A percentile compares a stretch with the other conserved stretches of the same genome.
phyloP scores from a whole-genome alignment of 2,797 vertebrate species.

The Anas bernieri region DNA sequence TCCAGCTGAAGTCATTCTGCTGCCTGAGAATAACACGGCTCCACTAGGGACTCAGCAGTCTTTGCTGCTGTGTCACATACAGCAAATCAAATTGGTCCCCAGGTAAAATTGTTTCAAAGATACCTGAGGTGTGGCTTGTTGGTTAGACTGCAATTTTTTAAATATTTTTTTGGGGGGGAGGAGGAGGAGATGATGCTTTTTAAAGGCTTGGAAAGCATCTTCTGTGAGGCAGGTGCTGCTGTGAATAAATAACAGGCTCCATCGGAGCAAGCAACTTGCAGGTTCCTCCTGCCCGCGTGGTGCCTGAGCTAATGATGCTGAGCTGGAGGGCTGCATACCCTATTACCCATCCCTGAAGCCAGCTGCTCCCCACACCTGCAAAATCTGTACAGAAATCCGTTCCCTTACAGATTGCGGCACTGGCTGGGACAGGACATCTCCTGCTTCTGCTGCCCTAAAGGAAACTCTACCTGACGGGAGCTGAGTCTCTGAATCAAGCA shows the following conservation, averaged over 20 bases:
- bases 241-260: neutral
- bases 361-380: conserved; percentile 1
- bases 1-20: neutral
- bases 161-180: too few species aligned
- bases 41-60: neutral
- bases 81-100: neutral
- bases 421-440: neutral
- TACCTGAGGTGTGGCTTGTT: neutral
- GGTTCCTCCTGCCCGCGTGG: neutral
- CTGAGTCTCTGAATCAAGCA: neutral
- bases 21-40: neutral
- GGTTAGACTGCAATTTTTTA: neutral
- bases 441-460: neutral
- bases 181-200: neutral
- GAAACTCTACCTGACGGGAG: neutral
- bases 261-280: neutral
- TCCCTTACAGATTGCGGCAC: neutral
- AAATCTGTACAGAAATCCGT: neutral
- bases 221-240: neutral
- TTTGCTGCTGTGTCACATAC: neutral
- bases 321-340: neutral
- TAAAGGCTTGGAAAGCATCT: neutral
- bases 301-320: neutral
- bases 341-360: neutral
- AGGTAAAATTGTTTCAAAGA: neutral